Evolutionary conservation across 1,140 invertebrate genomes (phyloP), one percentile per base, ranked within the genome.

Genomic region (Campoletis sonorensis): DNA sequence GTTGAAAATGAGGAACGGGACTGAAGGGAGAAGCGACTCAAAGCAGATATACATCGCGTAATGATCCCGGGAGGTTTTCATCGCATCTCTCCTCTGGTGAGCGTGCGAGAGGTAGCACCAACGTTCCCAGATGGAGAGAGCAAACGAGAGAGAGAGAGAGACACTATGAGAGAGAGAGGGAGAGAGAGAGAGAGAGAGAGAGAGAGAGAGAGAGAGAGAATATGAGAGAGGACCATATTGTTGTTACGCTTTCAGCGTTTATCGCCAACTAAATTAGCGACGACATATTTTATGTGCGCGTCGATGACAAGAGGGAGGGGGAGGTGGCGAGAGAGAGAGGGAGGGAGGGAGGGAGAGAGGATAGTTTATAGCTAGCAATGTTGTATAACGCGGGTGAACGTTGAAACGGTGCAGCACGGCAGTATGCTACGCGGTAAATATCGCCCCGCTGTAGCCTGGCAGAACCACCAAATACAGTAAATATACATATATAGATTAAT

Each of bases 211-310:
- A 4, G 61, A 64, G 61, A 64, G 23, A 64, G 61, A 64, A 45
- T 45, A 45, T 45, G 61, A 64, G 61, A 64, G 61, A 4, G 11
- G n/a, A 8, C 49, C 73, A 78, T 78, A 78, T 78, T 51, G 58
- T 78, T 77, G 73, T 77, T 77, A 54, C 54, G 76, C 76, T 78
- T 67, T 78, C 76, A 67, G 76, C 76, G 76, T 78, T 78, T 78
- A 78, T 78, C 76, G 76, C 33, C 58, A 37, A 67, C 76, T 78
- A 78, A 78, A 78, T 78, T 78, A 78, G 76, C 76, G 76, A 40
- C 76, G 76, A 78, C 76, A 78, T 78, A 78, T 78, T 78, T 78
- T 78, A 78, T 67, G 76, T 58, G 58, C 33, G 58, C 76, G 76
- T 78, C 76, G 76, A 78, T 78, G 76, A 78, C 76, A 78, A 67